Percentiles rank a stretch among this genome's conserved stretches.
These are phyloP conservation scores for Tragelaphus imberbis DNA, from an alignment of 2,113 vertebrate genomes.

Conservation along the genomic window DNA sequence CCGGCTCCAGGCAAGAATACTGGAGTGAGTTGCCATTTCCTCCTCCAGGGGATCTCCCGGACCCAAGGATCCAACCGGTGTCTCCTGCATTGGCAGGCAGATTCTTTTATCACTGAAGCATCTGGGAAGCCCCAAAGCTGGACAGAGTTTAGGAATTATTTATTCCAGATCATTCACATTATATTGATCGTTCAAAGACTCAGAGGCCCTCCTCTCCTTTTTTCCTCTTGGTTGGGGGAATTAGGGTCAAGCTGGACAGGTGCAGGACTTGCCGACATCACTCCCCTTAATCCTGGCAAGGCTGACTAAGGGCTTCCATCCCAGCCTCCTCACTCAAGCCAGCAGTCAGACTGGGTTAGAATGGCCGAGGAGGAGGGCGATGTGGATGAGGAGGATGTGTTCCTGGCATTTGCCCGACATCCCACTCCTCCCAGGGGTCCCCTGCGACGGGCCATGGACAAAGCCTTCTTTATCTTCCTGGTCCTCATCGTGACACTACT, in stretches of 20 bases:
- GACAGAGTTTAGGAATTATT: neutral
- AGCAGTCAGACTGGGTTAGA: neutral
- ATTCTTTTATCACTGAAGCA: neutral
- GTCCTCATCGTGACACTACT: conserved; percentile 33
- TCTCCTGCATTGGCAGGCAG: neutral
- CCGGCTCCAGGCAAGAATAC: neutral
- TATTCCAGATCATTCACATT: neutral
- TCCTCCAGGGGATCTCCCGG: neutral
- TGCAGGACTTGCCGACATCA: neutral
- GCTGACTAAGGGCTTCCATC: conserved; percentile 53
- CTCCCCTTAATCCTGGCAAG: conserved; percentile 41
- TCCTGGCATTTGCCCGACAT: conserved; percentile 46
- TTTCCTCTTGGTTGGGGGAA: neutral
- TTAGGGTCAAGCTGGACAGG: conserved; percentile 36
- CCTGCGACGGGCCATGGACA: conserved; percentile 28
- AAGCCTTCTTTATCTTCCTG: conserved; percentile 58
- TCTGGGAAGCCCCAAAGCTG: neutral
- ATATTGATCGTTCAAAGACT: neutral
- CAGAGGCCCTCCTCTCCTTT: neutral
- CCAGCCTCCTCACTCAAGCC: neutral
- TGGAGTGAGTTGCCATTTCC: neutral
- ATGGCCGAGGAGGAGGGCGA: conserved; percentile 40
- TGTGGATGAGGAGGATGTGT: neutral
- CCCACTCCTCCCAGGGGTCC: conserved; percentile 52
- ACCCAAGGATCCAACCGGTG: neutral